Percentiles rank a stretch among this genome's conserved stretches.
phyloP scores from a whole-genome alignment of 2,113 vertebrate genomes.

The Cricetomys ansorgei region DNA sequence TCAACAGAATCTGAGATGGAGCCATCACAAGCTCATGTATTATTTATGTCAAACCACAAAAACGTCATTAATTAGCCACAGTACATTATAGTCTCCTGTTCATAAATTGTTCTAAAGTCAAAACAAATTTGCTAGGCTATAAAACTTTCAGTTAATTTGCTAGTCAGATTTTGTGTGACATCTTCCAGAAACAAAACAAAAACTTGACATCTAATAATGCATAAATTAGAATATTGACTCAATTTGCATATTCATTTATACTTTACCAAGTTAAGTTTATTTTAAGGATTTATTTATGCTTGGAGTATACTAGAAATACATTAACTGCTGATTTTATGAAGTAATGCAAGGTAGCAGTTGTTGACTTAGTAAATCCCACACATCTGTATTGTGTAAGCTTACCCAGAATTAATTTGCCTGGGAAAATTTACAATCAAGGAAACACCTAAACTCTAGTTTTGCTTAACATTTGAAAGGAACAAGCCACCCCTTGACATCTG shows the following conservation, averaged over 20 bases:
- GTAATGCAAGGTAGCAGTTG: background rate
- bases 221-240: slow-evolving; percentile 27
- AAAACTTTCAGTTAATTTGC: slow-evolving; percentile 57
- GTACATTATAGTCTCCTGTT: slow-evolving; percentile 45
- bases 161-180: slow-evolving; percentile 44
- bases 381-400: background rate
- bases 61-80: slow-evolving; percentile 66
- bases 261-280: background rate
- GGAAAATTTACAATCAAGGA: background rate
- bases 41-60: slow-evolving; percentile 62
- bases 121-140: slow-evolving; percentile 67
- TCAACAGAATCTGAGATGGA: slow-evolving; percentile 30
- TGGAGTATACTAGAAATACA: background rate
- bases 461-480: slow-evolving; percentile 8
- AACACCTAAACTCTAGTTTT: background rate
- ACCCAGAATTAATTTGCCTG: background rate
- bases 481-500: background rate
- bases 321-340: background rate
- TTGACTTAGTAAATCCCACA: background rate
- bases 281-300: background rate
- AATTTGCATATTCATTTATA: slow-evolving; percentile 15
- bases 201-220: background rate
- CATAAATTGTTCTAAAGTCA: slow-evolving; percentile 65
- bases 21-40: slow-evolving; percentile 34
- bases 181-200: slow-evolving; percentile 49